phyloP scores from a whole-genome alignment of 1,140 invertebrate genomes.

The Antheraea pernyi region DNA sequence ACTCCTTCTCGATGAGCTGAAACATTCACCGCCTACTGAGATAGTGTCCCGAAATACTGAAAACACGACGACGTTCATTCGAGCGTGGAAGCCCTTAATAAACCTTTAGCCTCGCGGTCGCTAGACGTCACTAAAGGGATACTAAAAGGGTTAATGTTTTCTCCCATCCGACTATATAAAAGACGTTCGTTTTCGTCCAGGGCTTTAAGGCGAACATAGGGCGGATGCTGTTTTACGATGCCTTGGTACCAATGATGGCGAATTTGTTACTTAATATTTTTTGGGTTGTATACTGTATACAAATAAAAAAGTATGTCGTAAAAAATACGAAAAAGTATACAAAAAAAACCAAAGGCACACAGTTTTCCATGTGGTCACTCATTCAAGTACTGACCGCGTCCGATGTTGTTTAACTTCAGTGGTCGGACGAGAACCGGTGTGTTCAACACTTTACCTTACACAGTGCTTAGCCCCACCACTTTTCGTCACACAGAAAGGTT shows the following conservation, averaged over 20 bases:
- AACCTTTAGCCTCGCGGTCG: slow-evolving; percentile 19
- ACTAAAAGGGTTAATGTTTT: slow-evolving; percentile 27
- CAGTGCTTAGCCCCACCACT: too few species aligned
- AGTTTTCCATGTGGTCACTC: too few species aligned
- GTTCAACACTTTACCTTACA: too few species aligned
- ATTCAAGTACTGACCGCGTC: too few species aligned
- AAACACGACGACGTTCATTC: slow-evolving; percentile 1
- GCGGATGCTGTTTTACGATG: background rate
- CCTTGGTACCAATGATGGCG: background rate
- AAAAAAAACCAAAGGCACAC: too few species aligned
- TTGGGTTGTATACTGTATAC: too few species aligned
- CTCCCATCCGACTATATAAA: slow-evolving; percentile 15
- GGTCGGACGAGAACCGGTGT: too few species aligned
- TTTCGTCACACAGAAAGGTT: too few species aligned
- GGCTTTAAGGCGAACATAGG: slow-evolving; percentile 1
- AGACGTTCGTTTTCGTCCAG: slow-evolving; percentile 7
- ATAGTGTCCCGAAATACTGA: background rate
- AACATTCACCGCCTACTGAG: background rate
- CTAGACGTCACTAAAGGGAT: slow-evolving; percentile 22
- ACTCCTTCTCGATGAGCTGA: background rate
- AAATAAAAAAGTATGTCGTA: too few species aligned
- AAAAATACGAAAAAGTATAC: too few species aligned
- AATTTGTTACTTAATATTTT: too few species aligned
- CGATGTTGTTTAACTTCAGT: too few species aligned
- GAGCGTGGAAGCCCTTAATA: slow-evolving; percentile 16